Evolutionary conservation across 2,113 vertebrate species (phyloP), one percentile per base, ranked within the genome.

Genomic region (Etia nguti): DNA sequence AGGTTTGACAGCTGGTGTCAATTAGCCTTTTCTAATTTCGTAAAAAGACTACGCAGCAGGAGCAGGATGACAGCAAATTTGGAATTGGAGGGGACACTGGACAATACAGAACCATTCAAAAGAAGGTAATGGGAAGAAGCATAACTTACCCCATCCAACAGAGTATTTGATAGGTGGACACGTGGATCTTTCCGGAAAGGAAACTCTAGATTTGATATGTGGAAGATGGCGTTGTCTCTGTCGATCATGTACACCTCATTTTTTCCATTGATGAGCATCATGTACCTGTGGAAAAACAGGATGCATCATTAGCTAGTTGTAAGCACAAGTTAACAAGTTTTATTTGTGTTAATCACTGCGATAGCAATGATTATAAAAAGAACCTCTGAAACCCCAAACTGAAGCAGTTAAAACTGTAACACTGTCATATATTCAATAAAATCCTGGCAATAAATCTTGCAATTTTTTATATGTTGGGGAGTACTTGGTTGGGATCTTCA

Each of bases 161-260:
- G 96, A 50, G 99, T 99, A 82, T 98, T 99, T 85, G 97, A 46
- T 80, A 99, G 95, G 93, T 99, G 99, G 18, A 94, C 88, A 3
- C 96, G 97, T 48, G 96, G 98, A 92, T 99, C 97, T 95, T 99
- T 99, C 91, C 98, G 97, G 95, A 98, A 98, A 0, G 99, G 99
- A 93, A 99, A 99, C 92, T 99, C 99, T 92, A 99, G 93, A 94
- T 98, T 98, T 79, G 96, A 96, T 82, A 99, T 96, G 79, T 98
- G 98, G 96, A 99, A 99, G 79, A 99, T 91, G 0, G 97, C 95
- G 94, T 99, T 99, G 96, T 99, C 98, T 96, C 98, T 97, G 94
- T 99, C 98, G 84, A 99, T 93, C 98, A 99, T 99, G 95, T 97
- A 98, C 54, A 99, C 99, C 95, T 99, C 97, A 90, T 99, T 97